A percentile compares a stretch with the other conserved stretches of the same genome.
These are phyloP conservation scores for Drosophila subsilvestris DNA, from an alignment of 2,888 invertebrate species.

Conservation along the genomic window DNA sequence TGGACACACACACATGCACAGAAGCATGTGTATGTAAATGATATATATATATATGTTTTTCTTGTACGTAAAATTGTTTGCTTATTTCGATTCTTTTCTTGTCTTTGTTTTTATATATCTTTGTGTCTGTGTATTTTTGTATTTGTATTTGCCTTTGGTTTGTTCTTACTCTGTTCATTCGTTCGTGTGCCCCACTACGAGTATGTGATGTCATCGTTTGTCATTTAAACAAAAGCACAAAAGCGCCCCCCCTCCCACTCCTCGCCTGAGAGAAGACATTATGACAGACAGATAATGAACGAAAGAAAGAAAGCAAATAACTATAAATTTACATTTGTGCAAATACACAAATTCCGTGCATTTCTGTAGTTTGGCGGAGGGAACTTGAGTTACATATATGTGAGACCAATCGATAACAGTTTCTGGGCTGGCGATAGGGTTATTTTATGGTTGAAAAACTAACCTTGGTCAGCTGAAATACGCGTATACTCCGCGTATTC, in stretches of 20 bases:
- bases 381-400: no score
- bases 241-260: conserved; percentile 4
- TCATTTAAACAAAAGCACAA: conserved; percentile 41
- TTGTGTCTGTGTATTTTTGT: conserved; percentile 22
- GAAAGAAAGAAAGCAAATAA: conserved; percentile 7
- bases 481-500: neutral
- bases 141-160: conserved; percentile 24
- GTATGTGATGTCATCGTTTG: conserved; percentile 69
- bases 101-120: conserved; percentile 60
- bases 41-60: conserved; percentile 24
- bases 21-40: conserved; percentile 2
- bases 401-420: conserved; percentile 10
- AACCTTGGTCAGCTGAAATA: neutral
- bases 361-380: neutral
- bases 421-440: neutral
- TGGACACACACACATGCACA: conserved; percentile 6
- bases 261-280: conserved; percentile 16
- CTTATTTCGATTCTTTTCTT: conserved; percentile 60
- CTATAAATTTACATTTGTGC: conserved; percentile 5
- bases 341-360: conserved; percentile 12
- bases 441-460: neutral
- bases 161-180: conserved; percentile 21
- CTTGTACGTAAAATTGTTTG: conserved; percentile 56
- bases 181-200: conserved; percentile 55
- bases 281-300: conserved; percentile 22